A percentile compares a stretch with the other conserved stretches of the same genome.
These are phyloP conservation scores for Silurus meridionalis DNA, from an alignment of 2,113 vertebrate species.

Conservation along the genomic window DNA sequence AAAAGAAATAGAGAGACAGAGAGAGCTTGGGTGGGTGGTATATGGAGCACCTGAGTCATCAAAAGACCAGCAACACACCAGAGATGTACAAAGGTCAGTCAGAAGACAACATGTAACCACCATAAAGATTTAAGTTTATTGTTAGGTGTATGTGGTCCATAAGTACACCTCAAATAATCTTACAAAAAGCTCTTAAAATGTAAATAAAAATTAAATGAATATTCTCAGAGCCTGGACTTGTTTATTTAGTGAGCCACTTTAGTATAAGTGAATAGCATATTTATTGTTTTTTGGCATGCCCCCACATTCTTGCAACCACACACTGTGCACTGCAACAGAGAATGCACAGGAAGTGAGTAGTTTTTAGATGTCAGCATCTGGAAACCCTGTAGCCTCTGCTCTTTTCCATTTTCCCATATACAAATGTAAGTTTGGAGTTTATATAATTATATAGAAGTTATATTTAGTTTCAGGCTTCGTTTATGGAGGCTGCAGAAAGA, in stretches of 20 bases:
- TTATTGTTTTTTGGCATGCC: constrained; percentile 38
- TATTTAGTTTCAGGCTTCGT: background rate
- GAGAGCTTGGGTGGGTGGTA: constrained; percentile 11
- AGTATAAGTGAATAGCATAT: background rate
- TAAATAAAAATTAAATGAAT: background rate
- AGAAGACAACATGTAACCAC: background rate
- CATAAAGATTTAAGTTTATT: background rate
- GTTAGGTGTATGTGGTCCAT: background rate
- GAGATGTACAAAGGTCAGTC: constrained; percentile 23
- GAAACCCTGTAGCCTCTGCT: constrained; percentile 41
- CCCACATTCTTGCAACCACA: constrained; percentile 49
- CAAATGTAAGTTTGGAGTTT: constrained; percentile 23
- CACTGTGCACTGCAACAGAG: constrained; percentile 33
- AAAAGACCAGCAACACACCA: background rate
- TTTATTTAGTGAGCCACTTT: background rate
- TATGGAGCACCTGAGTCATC: constrained; percentile 42
- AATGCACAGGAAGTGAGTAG: constrained; percentile 53
- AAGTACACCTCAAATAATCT: background rate
- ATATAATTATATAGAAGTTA: background rate
- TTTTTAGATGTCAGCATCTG: constrained; percentile 47
- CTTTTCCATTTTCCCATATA: constrained; percentile 46
- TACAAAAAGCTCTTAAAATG: background rate
- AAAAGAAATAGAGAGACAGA: background rate
- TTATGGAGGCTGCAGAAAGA: background rate
- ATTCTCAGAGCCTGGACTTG: background rate